Evolutionary conservation across 2,888 invertebrate species (phyloP).

Genomic region (Cheilosia variabilis): DNA sequence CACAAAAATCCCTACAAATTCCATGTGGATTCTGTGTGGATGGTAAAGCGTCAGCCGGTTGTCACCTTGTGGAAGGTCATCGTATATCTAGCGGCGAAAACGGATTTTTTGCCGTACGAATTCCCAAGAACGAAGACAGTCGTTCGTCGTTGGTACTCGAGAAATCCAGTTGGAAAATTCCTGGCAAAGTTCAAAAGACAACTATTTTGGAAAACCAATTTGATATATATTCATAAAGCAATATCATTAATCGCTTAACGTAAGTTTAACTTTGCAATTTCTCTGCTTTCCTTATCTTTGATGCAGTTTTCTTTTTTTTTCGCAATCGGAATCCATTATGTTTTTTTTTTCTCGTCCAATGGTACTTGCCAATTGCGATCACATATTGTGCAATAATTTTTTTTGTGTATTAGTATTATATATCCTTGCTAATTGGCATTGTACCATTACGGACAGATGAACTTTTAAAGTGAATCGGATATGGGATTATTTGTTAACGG

Average conservation of each 20-base stretch:
- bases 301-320: conserved; percentile 12
- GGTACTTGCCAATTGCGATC: conserved; percentile 20
- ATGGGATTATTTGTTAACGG: conserved; percentile 7
- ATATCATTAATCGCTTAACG: conserved; percentile 63
- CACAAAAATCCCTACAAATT: conserved; percentile 27
- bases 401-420: conserved; percentile 47
- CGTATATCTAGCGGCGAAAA: conserved; percentile 45
- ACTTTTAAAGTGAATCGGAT: neutral
- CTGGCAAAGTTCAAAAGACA: conserved; percentile 42
- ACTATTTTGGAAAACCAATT: conserved; percentile 41
- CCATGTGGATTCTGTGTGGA: conserved; percentile 46
- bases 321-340: conserved; percentile 51
- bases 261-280: conserved; percentile 36
- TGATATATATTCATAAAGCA: conserved; percentile 19
- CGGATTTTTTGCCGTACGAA: conserved; percentile 55
- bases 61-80: conserved; percentile 75
- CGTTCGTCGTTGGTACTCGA: conserved; percentile 66
- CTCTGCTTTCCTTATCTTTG: neutral
- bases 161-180: conserved; percentile 55
- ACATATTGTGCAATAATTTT: conserved; percentile 63
- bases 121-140: conserved; percentile 57
- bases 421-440: conserved; percentile 22
- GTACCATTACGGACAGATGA: conserved; percentile 17
- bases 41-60: conserved; percentile 37
- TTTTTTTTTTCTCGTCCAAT: conserved; percentile 18